These are phyloP conservation scores for Conus canariensis DNA, from an alignment of 2,888 invertebrate species.

Conservation along the genomic window DNA sequence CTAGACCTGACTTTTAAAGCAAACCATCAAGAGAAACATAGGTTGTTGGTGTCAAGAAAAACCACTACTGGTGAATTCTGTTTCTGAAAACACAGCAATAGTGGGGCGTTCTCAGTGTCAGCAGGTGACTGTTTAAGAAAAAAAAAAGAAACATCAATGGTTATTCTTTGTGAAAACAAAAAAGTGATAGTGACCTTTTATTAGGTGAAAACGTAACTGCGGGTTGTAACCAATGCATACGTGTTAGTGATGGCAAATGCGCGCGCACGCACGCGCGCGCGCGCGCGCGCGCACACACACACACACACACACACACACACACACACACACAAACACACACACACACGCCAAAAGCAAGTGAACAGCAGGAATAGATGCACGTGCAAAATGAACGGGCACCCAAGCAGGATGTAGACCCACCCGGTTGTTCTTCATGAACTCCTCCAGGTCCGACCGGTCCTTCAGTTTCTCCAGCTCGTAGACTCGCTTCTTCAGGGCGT, in stretches of 20 bases:
- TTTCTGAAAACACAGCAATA: too few relatives aligned
- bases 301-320: conserved; percentile 34
- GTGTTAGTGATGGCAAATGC: neutral
- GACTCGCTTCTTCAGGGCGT: conserved; percentile 89
- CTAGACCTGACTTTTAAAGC: too few relatives aligned
- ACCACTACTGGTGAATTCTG: too few relatives aligned
- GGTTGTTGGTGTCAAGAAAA: too few relatives aligned
- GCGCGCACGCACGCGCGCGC: conserved; percentile 12
- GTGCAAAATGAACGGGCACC: neutral
- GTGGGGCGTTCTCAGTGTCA: too few relatives aligned
- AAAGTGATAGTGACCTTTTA: too few relatives aligned
- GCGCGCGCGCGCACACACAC: conserved; percentile 12
- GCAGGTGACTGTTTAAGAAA: too few relatives aligned
- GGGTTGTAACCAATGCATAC: neutral
- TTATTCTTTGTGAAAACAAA: too few relatives aligned
- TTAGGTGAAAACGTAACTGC: too few relatives aligned
- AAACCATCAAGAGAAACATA: too few relatives aligned
- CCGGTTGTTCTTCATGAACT: conserved; percentile 63
- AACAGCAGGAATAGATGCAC: neutral
- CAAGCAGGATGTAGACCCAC: conserved; percentile 47
- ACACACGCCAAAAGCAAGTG: neutral
- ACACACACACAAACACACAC: neutral
- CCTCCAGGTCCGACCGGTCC: conserved; percentile 64
- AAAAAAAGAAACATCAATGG: too few relatives aligned
- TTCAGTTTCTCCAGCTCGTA: conserved; percentile 83